Evolutionary conservation across 2,888 invertebrate genomes (phyloP).

Genomic region (Mycalesis mineus): DNA sequence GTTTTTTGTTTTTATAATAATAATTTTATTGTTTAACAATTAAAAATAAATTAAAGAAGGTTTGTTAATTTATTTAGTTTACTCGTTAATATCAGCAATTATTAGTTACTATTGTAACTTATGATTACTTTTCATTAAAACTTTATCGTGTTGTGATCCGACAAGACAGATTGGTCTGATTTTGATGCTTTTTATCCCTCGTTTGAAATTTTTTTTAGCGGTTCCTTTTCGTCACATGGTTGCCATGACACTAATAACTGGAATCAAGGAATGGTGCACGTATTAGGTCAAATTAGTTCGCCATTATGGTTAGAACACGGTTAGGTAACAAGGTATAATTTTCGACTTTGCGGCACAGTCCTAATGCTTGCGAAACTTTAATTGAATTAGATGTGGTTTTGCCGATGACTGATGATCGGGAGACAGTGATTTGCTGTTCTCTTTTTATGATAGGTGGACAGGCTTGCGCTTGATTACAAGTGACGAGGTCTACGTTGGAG

Average conservation of each 20-base stretch:
- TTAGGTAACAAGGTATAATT: constrained; percentile 33
- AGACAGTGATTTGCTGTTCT: too few relatives aligned
- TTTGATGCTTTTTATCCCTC: not conserved
- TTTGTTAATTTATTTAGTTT: too few relatives aligned
- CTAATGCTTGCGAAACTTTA: constrained; percentile 34
- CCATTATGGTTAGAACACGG: constrained; percentile 12
- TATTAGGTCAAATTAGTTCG: constrained; percentile 30
- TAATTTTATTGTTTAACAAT: too few relatives aligned
- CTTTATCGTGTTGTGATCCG: too few relatives aligned
- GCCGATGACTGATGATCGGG: not conserved
- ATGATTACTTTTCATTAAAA: too few relatives aligned
- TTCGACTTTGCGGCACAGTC: constrained; percentile 31
- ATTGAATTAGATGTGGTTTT: constrained; percentile 33
- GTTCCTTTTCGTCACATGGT: constrained; percentile 18
- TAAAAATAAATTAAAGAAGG: too few relatives aligned
- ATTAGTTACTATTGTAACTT: too few relatives aligned
- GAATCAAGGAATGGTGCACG: constrained; percentile 27
- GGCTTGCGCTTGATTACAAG: too few relatives aligned
- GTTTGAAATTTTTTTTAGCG: constrained; percentile 12
- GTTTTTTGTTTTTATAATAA: too few relatives aligned
- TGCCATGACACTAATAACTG: constrained; percentile 19
- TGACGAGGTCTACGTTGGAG: too few relatives aligned
- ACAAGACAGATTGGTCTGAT: not conserved
- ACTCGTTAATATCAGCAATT: too few relatives aligned
- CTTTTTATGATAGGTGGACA: too few relatives aligned